Evolutionary conservation across 2,797 vertebrate genomes (phyloP).

Genomic region (Rhinogobio ventralis): DNA sequence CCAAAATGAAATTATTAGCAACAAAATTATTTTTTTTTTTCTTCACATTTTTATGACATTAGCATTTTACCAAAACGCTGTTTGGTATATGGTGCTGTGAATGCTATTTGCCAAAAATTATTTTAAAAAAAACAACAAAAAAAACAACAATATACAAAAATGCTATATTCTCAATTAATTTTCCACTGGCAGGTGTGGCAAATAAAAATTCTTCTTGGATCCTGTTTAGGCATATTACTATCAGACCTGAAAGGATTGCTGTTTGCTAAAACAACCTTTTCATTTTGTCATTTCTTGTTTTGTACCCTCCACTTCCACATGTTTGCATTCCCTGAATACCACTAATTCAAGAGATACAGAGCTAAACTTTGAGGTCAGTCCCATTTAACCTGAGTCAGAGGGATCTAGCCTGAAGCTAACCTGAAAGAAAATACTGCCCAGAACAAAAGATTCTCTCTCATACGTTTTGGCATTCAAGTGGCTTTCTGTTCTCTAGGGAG

Average conservation of each 20-base stretch:
- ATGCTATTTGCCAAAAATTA: neutral
- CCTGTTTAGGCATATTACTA: too few species aligned
- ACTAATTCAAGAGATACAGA: neutral
- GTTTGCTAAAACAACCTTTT: neutral
- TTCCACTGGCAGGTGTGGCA: neutral
- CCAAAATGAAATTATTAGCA: neutral
- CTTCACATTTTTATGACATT: neutral
- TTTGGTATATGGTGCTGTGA: neutral
- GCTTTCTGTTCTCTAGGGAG: slow-evolving; percentile 21
- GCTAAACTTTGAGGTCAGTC: neutral
- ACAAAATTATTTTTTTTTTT: neutral
- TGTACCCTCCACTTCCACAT: neutral
- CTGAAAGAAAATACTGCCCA: slow-evolving; percentile 19
- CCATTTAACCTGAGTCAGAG: slow-evolving; percentile 4
- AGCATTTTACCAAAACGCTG: neutral
- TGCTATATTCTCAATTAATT: neutral
- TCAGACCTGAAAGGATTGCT: neutral
- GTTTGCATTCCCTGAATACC: slow-evolving; percentile 8
- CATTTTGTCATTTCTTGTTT: neutral
- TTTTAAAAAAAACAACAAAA: neutral
- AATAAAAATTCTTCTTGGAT: neutral
- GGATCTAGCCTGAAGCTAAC: slow-evolving; percentile 1
- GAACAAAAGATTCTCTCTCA: slow-evolving; percentile 15
- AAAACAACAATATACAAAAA: neutral
- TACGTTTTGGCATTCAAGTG: slow-evolving; percentile 25